Evolutionary conservation across 2,113 vertebrate species (phyloP).

Genomic region (Montifringilla adamsi): DNA sequence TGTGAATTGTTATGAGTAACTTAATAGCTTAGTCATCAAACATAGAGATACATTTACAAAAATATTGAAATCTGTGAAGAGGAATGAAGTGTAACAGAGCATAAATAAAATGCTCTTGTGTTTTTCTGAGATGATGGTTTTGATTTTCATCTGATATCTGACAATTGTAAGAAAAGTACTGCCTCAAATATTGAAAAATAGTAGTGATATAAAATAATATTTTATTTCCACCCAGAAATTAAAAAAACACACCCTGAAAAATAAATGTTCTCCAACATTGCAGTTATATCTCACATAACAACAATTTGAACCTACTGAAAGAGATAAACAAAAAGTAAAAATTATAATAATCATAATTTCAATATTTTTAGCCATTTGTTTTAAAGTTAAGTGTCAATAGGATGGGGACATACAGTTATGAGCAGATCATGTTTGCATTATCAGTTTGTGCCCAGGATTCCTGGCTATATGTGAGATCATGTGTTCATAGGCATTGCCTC

Average conservation of each 20-base stretch:
- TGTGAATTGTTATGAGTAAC: slow-evolving; percentile 30
- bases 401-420: background rate
- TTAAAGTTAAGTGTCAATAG: background rate
- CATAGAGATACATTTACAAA: background rate
- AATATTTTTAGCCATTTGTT: background rate
- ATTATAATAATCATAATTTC: background rate
- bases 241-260: background rate
- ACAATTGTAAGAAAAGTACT: background rate
- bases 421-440: background rate
- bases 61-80: slow-evolving; percentile 36
- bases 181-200: background rate
- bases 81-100: background rate
- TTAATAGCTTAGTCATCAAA: slow-evolving; percentile 46
- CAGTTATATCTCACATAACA: background rate
- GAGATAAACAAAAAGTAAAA: background rate
- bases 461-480: background rate
- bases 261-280: background rate
- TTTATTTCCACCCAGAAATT: background rate
- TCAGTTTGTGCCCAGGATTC: background rate
- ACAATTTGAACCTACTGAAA: background rate
- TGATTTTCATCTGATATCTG: background rate
- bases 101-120: slow-evolving; percentile 20
- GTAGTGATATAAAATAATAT: background rate
- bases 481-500: background rate
- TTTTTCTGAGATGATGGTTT: background rate